Percentiles rank a stretch among this genome's conserved stretches.
Evolutionary conservation across 2,888 invertebrate genomes (phyloP).

Genomic region (Drosophila falleni): DNA sequence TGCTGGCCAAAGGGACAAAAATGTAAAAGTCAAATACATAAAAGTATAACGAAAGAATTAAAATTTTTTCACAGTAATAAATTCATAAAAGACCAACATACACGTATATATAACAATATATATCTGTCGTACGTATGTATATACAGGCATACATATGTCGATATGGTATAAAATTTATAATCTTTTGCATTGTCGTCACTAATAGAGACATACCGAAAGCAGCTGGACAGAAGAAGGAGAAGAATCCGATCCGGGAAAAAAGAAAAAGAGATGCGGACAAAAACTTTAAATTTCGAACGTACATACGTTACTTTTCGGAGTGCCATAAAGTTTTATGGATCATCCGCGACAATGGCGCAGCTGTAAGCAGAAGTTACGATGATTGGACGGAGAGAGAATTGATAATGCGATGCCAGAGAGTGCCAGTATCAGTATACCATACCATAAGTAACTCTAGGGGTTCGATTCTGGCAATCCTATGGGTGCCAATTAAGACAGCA

Average conservation of each 20-base stretch:
- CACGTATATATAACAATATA: conserved; percentile 10
- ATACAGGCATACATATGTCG: conserved; percentile 13
- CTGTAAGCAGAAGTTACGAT: conserved; percentile 76
- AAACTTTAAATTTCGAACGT: conserved; percentile 66
- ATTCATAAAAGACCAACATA: conserved; percentile 69
- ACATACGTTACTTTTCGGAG: conserved; percentile 67
- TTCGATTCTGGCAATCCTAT: conserved; percentile 53
- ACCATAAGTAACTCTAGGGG: conserved; percentile 57
- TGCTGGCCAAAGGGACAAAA: conserved; percentile 44
- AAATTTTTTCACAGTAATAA: conserved; percentile 81
- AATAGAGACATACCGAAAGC: conserved; percentile 76
- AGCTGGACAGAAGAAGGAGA: conserved; percentile 23
- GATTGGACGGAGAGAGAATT: conserved; percentile 54
- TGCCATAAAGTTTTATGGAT: conserved; percentile 72
- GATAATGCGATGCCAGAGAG: conserved; percentile 23
- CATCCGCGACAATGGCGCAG: conserved; percentile 74
- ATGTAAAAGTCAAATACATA: conserved; percentile 71
- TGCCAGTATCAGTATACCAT: conserved; percentile 16
- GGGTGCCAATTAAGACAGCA: conserved; percentile 76
- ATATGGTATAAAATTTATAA: conserved; percentile 73
- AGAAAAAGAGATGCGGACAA: conserved; percentile 8
- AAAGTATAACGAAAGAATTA: conserved; percentile 76
- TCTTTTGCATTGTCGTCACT: conserved; percentile 73
- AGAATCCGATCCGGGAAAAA: conserved; percentile 6
- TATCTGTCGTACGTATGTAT: not conserved